Percentiles rank a stretch among this genome's conserved stretches.
Conservation (phyloP, 2,888 invertebrate genomes). For the Acleris laterana region DNA sequence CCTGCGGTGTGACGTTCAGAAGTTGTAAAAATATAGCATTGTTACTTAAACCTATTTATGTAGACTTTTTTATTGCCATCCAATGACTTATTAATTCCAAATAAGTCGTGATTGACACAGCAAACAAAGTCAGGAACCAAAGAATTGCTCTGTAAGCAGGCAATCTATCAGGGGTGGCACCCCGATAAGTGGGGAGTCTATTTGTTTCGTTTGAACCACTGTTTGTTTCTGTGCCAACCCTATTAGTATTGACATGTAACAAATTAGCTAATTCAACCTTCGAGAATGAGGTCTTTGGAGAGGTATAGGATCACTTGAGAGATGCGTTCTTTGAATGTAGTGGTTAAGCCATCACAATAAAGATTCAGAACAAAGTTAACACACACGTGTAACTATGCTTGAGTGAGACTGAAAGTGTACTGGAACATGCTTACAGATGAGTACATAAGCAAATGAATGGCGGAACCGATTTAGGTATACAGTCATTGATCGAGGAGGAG, state of each 20-base stretch:
- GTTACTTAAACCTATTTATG: not conserved
- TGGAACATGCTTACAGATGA: no score
- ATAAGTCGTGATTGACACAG: conserved; percentile 19
- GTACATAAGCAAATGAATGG: no score
- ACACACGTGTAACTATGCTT: no score
- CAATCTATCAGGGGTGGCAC: conserved; percentile 6
- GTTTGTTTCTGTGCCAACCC: conserved; percentile 26
- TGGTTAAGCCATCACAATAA: no score
- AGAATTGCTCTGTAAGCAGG: not conserved
- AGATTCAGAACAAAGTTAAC: no score
- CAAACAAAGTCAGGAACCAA: conserved; percentile 14
- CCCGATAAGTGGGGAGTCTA: conserved; percentile 11
- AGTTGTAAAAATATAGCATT: no score
- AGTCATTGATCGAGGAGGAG: no score
- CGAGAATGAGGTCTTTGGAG: conserved; percentile 15
- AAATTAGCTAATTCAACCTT: conserved; percentile 33
- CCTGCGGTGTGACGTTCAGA: no score
- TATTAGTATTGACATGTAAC: conserved; percentile 34
- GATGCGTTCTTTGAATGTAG: no score
- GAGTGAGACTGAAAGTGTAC: no score
- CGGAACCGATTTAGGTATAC: no score
- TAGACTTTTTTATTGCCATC: not conserved
- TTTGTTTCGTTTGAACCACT: conserved; percentile 22
- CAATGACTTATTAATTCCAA: conserved; percentile 5
- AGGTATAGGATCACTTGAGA: not conserved